These are phyloP conservation scores for Leucophora obtusa DNA, from an alignment of 2,888 invertebrate species.

Conservation along the genomic window DNA sequence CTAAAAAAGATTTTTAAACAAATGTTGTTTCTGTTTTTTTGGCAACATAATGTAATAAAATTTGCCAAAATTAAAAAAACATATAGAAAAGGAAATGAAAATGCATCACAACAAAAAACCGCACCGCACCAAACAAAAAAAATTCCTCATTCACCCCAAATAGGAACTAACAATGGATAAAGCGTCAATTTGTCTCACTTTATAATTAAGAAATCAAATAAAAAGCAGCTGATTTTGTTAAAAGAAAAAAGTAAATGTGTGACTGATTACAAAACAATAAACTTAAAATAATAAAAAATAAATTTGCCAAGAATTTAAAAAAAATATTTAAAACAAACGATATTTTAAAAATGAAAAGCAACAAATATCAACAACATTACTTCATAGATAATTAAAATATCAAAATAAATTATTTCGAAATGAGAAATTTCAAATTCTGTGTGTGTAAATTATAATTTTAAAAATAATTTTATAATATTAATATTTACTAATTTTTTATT, in stretches of 20 bases:
- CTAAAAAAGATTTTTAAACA: slow-evolving; percentile 9
- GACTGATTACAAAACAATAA: neutral
- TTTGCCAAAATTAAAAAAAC: slow-evolving; percentile 23
- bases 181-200: slow-evolving; percentile 44
- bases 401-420: too few species aligned
- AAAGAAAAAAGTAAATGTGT: neutral
- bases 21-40: slow-evolving; percentile 22
- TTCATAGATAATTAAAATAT: too few species aligned
- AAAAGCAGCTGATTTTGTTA: neutral
- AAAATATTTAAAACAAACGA: neutral
- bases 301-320: too few species aligned
- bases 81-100: slow-evolving; percentile 9
- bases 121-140: neutral
- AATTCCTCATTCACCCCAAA: neutral
- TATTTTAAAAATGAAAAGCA: neutral
- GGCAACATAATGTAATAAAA: neutral
- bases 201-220: slow-evolving; percentile 1
- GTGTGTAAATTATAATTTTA: too few species aligned
- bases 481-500: neutral
- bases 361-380: neutral
- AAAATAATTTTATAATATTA: neutral
- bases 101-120: neutral
- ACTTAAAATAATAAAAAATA: neutral
- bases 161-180: neutral
- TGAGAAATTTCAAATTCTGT: too few species aligned